These are phyloP conservation scores for Bubo bubo DNA, from an alignment of 2,113 vertebrate species.

Conservation along the genomic window DNA sequence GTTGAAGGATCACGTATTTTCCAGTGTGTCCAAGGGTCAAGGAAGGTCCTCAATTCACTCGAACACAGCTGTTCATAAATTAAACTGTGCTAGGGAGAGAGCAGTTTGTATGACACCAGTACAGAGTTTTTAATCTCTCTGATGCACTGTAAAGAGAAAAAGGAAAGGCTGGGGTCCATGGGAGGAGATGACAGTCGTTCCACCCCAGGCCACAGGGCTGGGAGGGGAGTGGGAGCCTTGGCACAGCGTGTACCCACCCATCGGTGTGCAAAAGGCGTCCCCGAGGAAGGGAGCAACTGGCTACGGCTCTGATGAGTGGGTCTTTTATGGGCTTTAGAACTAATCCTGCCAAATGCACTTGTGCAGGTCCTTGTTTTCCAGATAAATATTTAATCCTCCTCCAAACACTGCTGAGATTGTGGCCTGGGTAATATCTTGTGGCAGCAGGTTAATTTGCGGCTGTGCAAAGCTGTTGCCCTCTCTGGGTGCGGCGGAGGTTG, in stretches of 20 bases:
- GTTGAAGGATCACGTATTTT: neutral
- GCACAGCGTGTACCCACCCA: fast-evolving
- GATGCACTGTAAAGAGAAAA: neutral
- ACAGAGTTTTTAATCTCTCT: neutral
- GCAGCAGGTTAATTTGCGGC: neutral
- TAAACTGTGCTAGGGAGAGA: neutral
- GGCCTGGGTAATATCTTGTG: neutral
- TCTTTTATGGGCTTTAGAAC: neutral
- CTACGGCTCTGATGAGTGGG: neutral
- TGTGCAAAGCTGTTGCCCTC: neutral
- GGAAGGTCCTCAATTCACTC: neutral
- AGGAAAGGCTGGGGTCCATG: neutral
- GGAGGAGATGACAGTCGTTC: neutral
- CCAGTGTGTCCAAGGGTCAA: neutral
- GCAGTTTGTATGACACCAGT: neutral
- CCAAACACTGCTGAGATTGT: neutral
- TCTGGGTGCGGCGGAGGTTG: neutral
- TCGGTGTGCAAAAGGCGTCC: fast-evolving
- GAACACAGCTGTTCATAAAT: neutral
- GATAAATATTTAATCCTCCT: slow-evolving; percentile 6
- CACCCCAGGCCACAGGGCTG: neutral
- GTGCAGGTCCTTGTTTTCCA: neutral
- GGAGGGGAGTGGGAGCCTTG: neutral
- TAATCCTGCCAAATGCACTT: neutral
- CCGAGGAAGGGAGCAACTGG: neutral